These are phyloP conservation scores for Camponotus vicinus DNA, from an alignment of 1,140 invertebrate species.

Conservation along the genomic window DNA sequence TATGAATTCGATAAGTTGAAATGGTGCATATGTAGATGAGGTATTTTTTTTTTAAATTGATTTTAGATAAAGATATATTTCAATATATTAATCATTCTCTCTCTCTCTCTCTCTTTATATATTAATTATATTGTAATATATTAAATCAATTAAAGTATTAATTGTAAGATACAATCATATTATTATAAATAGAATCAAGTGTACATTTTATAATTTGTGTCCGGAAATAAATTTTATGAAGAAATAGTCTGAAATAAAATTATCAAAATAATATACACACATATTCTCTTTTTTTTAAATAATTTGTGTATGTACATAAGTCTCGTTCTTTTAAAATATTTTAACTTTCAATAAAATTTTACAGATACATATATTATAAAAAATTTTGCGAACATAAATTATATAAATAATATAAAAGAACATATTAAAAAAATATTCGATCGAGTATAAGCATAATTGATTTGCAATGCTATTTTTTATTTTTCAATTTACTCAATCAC, in stretches of 20 bases:
- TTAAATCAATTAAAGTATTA: neutral
- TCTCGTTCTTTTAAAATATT: neutral
- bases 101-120: neutral
- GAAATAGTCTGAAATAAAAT: neutral
- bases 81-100: neutral
- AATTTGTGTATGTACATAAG: neutral
- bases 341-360: neutral
- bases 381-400: neutral
- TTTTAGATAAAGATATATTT: neutral
- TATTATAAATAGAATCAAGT: neutral
- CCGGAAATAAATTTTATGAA: too few relatives aligned
- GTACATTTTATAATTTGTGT: neutral
- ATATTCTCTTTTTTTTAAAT: neutral
- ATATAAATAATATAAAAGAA: neutral
- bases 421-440: neutral
- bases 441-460: neutral
- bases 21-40: neutral
- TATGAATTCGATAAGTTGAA: neutral
- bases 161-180: neutral
- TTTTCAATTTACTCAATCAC: neutral
- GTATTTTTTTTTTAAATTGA: neutral
- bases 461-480: neutral
- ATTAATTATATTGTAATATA: neutral
- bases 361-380: neutral
- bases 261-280: slow-evolving; percentile 8